phyloP scores from a whole-genome alignment of 2,797 vertebrate genomes.

The Ctenopoma multispine region DNA sequence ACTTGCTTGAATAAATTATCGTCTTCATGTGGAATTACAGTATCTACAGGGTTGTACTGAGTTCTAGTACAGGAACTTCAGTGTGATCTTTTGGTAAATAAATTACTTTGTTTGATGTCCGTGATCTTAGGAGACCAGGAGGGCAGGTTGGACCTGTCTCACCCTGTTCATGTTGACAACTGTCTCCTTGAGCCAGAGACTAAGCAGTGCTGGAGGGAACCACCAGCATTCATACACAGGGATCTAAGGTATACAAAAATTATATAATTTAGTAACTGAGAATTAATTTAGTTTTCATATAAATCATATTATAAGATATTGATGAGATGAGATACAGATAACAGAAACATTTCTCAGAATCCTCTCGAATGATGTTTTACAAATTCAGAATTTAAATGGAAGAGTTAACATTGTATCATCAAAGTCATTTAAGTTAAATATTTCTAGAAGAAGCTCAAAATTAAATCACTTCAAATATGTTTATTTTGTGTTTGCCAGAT shows the following conservation, averaged over 20 bases:
- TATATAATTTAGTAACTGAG: background rate
- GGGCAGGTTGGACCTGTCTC: slow-evolving; percentile 93
- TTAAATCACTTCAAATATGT: background rate
- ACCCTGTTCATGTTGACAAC: slow-evolving; percentile 97
- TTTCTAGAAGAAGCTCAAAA: too few species aligned
- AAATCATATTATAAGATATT: background rate
- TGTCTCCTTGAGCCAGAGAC: slow-evolving; percentile 96
- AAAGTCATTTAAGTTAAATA: too few species aligned
- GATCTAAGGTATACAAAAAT: slow-evolving; percentile 90
- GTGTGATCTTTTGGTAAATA: background rate
- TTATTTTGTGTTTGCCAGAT: background rate
- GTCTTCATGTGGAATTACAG: background rate
- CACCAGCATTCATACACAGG: slow-evolving; percentile 93
- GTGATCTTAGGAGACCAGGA: slow-evolving; percentile 88
- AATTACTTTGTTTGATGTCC: slow-evolving; percentile 16
- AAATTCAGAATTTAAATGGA: too few species aligned
- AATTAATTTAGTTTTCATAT: background rate
- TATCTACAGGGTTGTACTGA: background rate
- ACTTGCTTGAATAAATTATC: background rate
- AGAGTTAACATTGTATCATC: too few species aligned
- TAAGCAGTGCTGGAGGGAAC: slow-evolving; percentile 93
- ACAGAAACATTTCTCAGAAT: background rate
- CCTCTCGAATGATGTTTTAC: background rate
- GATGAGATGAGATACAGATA: background rate
- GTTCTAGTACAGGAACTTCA: background rate